Evolutionary conservation across 2,113 vertebrate species (phyloP), one percentile per base, ranked within the genome.

Genomic region (Lophochroa leadbeateri): DNA sequence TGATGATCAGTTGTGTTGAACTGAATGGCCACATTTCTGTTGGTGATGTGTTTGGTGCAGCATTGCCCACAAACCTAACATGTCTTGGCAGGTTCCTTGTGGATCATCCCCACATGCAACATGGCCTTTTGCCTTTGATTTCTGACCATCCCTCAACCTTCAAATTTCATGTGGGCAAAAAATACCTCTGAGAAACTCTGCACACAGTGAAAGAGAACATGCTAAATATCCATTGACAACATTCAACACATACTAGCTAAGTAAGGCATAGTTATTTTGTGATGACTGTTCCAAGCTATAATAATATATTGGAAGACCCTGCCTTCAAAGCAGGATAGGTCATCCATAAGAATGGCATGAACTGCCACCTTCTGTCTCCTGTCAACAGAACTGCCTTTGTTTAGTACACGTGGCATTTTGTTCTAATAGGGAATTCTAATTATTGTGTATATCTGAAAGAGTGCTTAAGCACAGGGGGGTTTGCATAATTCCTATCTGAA

Each of bases 71-170:
- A 39, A 80, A 57, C 29, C 39, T 55, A 41, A 23, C 3, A 1
- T 3, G 3, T 28, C 63, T 19, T 18, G 21, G 14, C 8, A 79
- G 33, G 12, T 47, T 68, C 43, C 47, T 68, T 31, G 27, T 10
- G 70, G 25, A 55, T 50, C 33, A 27, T 25, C 47, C 52, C 27
- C 61, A 19, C 0, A 0, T 35, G 21, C 19, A 28, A 25, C 13
- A 4, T 6, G 13, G 12, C 24, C 55, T 21, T 57, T 75, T 84
- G n/a, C 63, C 50, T 70, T 75, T 43, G 23, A 31, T 39, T 92
- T 86, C 81, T 89, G 72, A 57, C 35, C 41, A 35, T 10, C 57
- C 25, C 29, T 35, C 58, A 70, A 46, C 31, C 33, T 91, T 69
- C 19, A 46, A 27, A 77, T 52, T 69, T 70, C 31, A 52, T 0